Conservation (phyloP, 1,140 invertebrate genomes). For the Drosophila bifasciata region DNA sequence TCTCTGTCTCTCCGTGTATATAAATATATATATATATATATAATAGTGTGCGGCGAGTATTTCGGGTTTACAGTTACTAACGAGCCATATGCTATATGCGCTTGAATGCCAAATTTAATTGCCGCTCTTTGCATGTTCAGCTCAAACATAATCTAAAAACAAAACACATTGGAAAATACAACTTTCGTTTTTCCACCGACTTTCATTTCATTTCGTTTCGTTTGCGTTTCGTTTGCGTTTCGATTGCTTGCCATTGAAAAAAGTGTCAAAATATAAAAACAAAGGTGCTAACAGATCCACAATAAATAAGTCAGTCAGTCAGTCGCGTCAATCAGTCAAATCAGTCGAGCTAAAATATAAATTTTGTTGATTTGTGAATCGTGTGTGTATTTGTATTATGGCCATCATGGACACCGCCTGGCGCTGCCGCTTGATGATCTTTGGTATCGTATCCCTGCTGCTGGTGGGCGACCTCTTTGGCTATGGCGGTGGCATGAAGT, state of each 20-base stretch:
- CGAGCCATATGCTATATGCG: constrained; percentile 65
- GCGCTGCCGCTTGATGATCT: constrained; percentile 81
- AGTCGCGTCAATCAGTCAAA: too few species aligned
- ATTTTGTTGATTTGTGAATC: constrained; percentile 31
- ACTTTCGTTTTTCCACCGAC: constrained; percentile 68
- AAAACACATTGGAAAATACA: constrained; percentile 51
- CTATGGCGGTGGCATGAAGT: constrained; percentile 75
- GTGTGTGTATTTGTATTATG: constrained; percentile 40
- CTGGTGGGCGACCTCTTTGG: constrained; percentile 80
- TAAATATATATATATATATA: background rate
- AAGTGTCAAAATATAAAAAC: constrained; percentile 43
- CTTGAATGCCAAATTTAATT: constrained; percentile 83
- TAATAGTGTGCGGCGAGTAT: constrained; percentile 26
- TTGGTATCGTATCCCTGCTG: constrained; percentile 71
- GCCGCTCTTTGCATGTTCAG: constrained; percentile 48
- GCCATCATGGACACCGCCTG: constrained; percentile 77
- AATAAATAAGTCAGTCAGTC: constrained; percentile 2
- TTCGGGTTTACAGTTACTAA: constrained; percentile 71
- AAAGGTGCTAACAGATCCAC: constrained; percentile 43
- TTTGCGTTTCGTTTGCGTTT: background rate
- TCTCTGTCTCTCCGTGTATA: background rate
- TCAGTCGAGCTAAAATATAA: background rate
- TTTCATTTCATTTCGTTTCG: constrained; percentile 32
- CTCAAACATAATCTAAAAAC: constrained; percentile 55
- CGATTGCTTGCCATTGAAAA: constrained; percentile 51